A percentile compares a stretch with the other conserved stretches of the same genome.
These are phyloP conservation scores for Plebejus argus DNA, from an alignment of 2,888 invertebrate species.

Conservation along the genomic window DNA sequence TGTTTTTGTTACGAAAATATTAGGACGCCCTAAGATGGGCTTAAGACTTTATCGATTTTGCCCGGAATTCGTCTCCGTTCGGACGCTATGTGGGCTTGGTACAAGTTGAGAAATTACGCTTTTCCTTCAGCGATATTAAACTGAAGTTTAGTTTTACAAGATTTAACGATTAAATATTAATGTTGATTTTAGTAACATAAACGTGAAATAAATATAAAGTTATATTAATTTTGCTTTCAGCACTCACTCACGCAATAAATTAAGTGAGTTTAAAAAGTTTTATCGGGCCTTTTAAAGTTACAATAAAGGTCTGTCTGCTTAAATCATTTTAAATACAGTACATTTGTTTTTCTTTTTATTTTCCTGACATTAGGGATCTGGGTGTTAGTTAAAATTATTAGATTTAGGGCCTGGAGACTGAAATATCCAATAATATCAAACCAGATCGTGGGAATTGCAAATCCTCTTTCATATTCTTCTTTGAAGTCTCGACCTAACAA, in stretches of 20 bases:
- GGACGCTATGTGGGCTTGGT: conserved; percentile 7
- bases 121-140: not conserved
- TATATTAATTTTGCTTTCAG: not conserved
- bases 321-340: too few relatives aligned
- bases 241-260: too few relatives aligned
- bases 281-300: too few relatives aligned
- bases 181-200: not conserved
- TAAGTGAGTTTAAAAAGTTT: too few relatives aligned
- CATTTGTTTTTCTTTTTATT: too few relatives aligned
- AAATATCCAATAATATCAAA: conserved; percentile 1
- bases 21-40: not conserved
- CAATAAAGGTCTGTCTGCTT: too few relatives aligned
- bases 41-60: conserved; percentile 18
- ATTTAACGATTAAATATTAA: not conserved
- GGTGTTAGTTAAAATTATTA: not conserved
- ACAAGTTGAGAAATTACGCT: not conserved
- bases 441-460: not conserved
- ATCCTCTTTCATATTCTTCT: not conserved
- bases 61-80: conserved; percentile 12
- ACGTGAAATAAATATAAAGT: not conserved
- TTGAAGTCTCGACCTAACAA: not conserved
- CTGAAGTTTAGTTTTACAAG: not conserved
- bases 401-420: not conserved
- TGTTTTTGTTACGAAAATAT: not conserved
- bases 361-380: not conserved